Base-by-base conservation (phyloP, 30 jellyfish, hydroid and myxozoan species). In the Cassiopea andromeda region DNA sequence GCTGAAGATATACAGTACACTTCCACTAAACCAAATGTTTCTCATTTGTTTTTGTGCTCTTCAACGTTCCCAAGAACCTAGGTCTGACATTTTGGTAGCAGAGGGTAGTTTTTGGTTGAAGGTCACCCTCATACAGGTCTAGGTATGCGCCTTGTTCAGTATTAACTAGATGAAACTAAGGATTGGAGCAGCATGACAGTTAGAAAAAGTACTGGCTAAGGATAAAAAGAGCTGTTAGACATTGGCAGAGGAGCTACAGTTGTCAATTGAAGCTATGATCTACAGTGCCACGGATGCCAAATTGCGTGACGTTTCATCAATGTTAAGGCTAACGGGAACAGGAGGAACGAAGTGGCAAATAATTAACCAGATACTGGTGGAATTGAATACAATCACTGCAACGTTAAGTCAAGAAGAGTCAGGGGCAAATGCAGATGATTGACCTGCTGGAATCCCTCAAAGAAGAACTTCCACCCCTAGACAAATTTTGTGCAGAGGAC, bases 31-130 rank as follows among this genome's bases (percentile, higher is more conserved):
- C 64, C 10, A 54, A 54, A 54, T 54, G 10, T 15, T 43, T 2
- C 13, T 45, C 5, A 1, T 27, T 18, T 75, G 1, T 43, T 75
- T 57, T 1, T 44, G 48, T 19, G 17, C 84, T 18, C 43, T 43
- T 7, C 15, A 2, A 3, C 12, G 64, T 54, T 54, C 64, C 64
- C 10, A 54, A 54, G 7, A 1, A 9, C 57, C 43, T 12, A 16
- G 87, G 75, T 27, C 75, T 78, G 75, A 50, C 87, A 78, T 10
- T 85, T 85, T 85, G 93, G 93, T 72, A 85, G 93, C 93, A 85
- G 93, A 85, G 93, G 87, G 93, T 85, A 75, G 93, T 85, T 85
- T 48, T 19, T 48, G 27, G 18, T 84, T 69, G 9, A 15, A 49
- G 46, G 50, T 85, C 60, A 15, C 50, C 79, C 80, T 44, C 48